Conservation (phyloP, 2,888 invertebrate genomes). For the Siphonodentalium dalli region DNA sequence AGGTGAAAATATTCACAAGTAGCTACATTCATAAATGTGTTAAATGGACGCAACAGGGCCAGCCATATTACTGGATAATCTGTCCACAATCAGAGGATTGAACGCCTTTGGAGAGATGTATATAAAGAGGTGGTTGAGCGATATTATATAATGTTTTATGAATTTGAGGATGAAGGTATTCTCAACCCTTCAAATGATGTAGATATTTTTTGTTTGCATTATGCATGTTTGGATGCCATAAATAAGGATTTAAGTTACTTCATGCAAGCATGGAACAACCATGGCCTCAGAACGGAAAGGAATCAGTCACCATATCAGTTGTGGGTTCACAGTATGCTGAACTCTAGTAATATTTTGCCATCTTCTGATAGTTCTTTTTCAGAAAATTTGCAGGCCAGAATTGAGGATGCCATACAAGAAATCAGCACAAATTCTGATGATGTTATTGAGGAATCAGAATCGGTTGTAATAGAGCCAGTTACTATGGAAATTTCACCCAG, state of each 20-base stretch:
- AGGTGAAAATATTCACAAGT: conserved; percentile 9
- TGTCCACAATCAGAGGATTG: conserved; percentile 18
- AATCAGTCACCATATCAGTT: conserved; percentile 8
- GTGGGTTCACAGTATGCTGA: too few relatives aligned
- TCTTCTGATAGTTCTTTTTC: too few relatives aligned
- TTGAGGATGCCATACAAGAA: too few relatives aligned
- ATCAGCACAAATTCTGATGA: too few relatives aligned
- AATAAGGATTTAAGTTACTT: conserved; percentile 9
- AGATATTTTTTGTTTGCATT: conserved; percentile 15
- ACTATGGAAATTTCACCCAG: too few relatives aligned
- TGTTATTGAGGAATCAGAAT: too few relatives aligned
- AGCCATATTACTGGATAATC: conserved; percentile 13
- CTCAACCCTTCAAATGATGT: conserved; percentile 1
- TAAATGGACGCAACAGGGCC: background rate
- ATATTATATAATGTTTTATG: conserved; percentile 8
- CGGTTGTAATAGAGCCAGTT: too few relatives aligned
- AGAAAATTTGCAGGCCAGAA: too few relatives aligned
- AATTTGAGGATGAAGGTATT: conserved; percentile 3
- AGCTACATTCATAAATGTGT: conserved; percentile 6
- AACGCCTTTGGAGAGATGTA: conserved; percentile 22
- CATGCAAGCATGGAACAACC: conserved; percentile 17
- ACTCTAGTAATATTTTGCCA: too few relatives aligned
- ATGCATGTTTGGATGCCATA: conserved; percentile 8
- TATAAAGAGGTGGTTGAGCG: conserved; percentile 1
- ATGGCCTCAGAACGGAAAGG: conserved; percentile 15